Conservation (phyloP, 2,113 vertebrate species). For the Anoura caudifer region DNA sequence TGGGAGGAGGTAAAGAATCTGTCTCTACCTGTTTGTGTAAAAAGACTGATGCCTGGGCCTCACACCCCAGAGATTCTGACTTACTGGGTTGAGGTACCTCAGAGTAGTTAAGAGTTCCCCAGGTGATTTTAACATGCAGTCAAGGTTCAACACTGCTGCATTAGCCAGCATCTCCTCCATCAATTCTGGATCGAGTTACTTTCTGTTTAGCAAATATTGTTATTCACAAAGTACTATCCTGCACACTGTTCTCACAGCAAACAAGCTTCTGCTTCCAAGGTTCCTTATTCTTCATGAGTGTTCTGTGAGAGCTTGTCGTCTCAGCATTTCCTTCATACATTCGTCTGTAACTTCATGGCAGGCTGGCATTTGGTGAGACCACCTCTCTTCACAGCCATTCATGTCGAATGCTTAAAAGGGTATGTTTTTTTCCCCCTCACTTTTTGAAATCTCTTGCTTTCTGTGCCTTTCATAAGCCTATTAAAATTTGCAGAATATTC, state of each 20-base stretch:
- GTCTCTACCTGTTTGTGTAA: background rate
- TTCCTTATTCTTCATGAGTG: background rate
- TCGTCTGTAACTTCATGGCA: background rate
- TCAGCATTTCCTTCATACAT: background rate
- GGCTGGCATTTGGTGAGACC: background rate
- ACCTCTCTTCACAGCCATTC: background rate
- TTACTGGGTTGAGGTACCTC: background rate
- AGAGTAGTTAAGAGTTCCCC: background rate
- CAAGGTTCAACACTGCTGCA: background rate
- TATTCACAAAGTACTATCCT: background rate
- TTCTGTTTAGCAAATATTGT: background rate
- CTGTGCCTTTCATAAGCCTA: background rate
- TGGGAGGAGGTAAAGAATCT: background rate
- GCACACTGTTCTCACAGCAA: background rate
- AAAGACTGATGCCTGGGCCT: background rate
- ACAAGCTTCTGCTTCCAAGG: background rate
- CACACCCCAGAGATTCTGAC: background rate
- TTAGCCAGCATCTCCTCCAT: background rate
- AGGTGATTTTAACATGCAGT: background rate
- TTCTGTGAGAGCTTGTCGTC: background rate
- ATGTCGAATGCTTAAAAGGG: background rate
- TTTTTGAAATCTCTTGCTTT: background rate
- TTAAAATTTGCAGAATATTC: background rate
- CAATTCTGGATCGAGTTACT: background rate
- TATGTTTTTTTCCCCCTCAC: background rate